Evolutionary conservation across 2,888 invertebrate genomes (phyloP).

Genomic region (Cordilura impudica): DNA sequence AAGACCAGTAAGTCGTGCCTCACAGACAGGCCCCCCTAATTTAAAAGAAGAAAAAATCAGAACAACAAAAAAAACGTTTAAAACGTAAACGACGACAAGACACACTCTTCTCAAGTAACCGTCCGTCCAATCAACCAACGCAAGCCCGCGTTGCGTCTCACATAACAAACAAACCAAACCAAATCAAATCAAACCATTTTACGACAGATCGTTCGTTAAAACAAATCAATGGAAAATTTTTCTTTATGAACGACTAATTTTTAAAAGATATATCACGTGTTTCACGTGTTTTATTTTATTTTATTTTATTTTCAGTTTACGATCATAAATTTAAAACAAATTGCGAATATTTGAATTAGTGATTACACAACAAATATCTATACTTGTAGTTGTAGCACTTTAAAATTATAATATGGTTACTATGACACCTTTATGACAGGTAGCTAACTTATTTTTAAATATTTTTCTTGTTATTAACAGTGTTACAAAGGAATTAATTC

Average conservation of each 20-base stretch:
- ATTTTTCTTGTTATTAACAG: no score
- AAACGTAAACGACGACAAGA: constrained; percentile 30
- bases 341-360: background rate
- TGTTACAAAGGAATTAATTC: no score
- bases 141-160: background rate
- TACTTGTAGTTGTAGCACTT: background rate
- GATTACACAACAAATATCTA: no score
- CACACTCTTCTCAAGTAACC: constrained; percentile 38
- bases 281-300: constrained; percentile 46
- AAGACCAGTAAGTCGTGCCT: constrained; percentile 50
- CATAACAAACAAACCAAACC: background rate
- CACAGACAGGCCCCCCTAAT: constrained; percentile 58
- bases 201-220: background rate
- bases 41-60: background rate
- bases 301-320: no score
- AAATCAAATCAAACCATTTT: background rate
- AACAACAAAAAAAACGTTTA: background rate
- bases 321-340: background rate
- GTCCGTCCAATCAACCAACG: background rate
- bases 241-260: background rate
- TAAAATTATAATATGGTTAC: background rate
- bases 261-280: constrained; percentile 6
- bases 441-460: no score
- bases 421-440: background rate
- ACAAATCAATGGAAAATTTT: constrained; percentile 56